Evolutionary conservation across 1,140 invertebrate genomes (phyloP).

Genomic region (Coboldia fuscipes): DNA sequence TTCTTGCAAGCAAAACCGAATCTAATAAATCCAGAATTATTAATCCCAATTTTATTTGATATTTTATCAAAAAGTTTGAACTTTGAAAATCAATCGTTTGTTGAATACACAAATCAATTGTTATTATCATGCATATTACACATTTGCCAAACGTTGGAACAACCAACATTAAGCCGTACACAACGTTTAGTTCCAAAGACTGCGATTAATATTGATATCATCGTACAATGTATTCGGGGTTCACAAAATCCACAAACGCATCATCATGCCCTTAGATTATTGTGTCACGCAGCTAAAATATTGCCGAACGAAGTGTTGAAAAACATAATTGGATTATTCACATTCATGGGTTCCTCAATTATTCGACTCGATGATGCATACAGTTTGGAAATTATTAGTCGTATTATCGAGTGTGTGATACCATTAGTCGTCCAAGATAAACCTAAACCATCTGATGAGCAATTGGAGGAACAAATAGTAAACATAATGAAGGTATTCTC

Average conservation of each 20-base stretch:
- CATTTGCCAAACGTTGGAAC: conserved; percentile 34
- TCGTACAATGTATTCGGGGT: conserved; percentile 70
- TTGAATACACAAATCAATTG: conserved; percentile 78
- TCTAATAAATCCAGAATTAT: conserved; percentile 30
- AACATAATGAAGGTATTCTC: conserved; percentile 73
- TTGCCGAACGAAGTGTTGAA: conserved; percentile 66
- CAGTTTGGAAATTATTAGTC: conserved; percentile 79
- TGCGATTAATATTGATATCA: conserved; percentile 53
- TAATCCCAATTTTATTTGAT: conserved; percentile 57
- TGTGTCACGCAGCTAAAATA: conserved; percentile 51
- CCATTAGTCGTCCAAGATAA: conserved; percentile 49
- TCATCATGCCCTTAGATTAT: conserved; percentile 65
- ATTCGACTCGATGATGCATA: conserved; percentile 81
- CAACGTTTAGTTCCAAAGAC: conserved; percentile 25
- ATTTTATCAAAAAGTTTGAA: conserved; percentile 57
- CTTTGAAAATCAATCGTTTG: conserved; percentile 59
- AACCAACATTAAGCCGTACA: conserved; percentile 24
- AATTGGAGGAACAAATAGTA: conserved; percentile 26
- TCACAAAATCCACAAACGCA: conserved; percentile 87
- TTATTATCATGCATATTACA: conserved; percentile 57
- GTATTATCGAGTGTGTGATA: conserved; percentile 75
- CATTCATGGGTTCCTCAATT: conserved; percentile 82
- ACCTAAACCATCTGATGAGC: conserved; percentile 21
- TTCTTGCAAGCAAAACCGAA: conserved; percentile 66
- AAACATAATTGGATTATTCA: conserved; percentile 87